These are phyloP conservation scores for Gortyna flavago DNA, from an alignment of 2,888 invertebrate genomes.

Conservation along the genomic window DNA sequence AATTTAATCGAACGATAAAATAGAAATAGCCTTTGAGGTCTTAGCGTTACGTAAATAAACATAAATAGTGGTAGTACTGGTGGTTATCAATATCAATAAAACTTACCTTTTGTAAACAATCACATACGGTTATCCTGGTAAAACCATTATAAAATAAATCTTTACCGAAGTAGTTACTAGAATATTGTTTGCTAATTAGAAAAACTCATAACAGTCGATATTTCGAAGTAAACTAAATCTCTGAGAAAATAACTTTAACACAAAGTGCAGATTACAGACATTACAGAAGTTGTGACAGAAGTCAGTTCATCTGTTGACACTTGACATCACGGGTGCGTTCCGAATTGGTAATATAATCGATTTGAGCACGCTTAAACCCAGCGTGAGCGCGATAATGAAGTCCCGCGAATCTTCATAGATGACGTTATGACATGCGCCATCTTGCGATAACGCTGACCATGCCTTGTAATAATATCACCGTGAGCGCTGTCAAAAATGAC, in stretches of 20 bases:
- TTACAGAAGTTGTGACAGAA: no score
- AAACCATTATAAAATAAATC: constrained; percentile 33
- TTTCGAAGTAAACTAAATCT: constrained; percentile 13
- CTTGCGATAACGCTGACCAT: no score
- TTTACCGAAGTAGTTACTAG: constrained; percentile 5
- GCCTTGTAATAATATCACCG: no score
- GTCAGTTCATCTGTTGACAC: no score
- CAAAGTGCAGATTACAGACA: constrained; percentile 34
- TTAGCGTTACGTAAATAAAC: constrained; percentile 56
- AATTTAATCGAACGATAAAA: constrained; percentile 1
- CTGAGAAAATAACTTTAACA: constrained; percentile 55
- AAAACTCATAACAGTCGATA: constrained; percentile 26
- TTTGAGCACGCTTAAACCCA: no score
- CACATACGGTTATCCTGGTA: constrained; percentile 31
- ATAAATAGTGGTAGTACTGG: constrained; percentile 18
- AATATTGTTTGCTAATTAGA: constrained; percentile 26
- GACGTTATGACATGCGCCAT: no score
- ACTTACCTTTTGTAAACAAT: constrained; percentile 34
- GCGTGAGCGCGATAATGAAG: no score
- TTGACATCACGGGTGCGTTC: no score
- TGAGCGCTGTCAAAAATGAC: no score
- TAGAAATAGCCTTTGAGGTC: constrained; percentile 28
- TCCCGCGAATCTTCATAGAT: no score
- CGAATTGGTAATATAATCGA: no score
- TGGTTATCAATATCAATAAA: constrained; percentile 41